phyloP scores from a whole-genome alignment of 35 echinoderm and acorn worm genomes.

The Amphiura filiformis region DNA sequence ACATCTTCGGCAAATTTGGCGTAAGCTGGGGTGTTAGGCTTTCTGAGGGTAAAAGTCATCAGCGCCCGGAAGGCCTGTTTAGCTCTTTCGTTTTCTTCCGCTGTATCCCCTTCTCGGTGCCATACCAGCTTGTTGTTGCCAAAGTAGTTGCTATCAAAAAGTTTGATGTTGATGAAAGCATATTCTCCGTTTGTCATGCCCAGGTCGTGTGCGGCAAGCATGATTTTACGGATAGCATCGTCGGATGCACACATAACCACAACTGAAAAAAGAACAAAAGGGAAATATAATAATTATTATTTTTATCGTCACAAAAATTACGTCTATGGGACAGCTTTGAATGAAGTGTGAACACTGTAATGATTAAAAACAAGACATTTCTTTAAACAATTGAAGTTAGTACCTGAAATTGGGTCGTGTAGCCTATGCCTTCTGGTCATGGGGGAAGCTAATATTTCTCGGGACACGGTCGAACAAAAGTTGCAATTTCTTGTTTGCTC shows the following conservation, averaged over 20 bases:
- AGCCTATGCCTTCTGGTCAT: too few relatives aligned
- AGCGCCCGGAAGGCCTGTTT: slow-evolving; percentile 79
- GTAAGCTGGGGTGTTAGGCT: slow-evolving; percentile 43
- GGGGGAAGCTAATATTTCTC: too few relatives aligned
- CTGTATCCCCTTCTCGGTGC: slow-evolving; percentile 40
- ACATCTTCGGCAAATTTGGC: slow-evolving; percentile 64
- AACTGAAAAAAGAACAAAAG: slow-evolving; percentile 55
- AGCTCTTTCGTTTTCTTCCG: slow-evolving; percentile 53
- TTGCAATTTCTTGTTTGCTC: too few relatives aligned
- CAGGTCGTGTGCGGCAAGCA: slow-evolving; percentile 77
- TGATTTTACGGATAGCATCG: slow-evolving; percentile 80
- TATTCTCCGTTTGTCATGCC: slow-evolving; percentile 85
- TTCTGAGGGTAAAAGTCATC: slow-evolving; percentile 81
- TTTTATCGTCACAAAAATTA: background rate
- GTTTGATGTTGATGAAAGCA: slow-evolving; percentile 90
- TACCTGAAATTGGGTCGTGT: too few relatives aligned
- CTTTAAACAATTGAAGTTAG: too few relatives aligned
- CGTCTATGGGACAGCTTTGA: background rate
- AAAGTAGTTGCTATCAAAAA: slow-evolving; percentile 82
- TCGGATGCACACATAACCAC: slow-evolving; percentile 94
- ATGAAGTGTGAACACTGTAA: background rate
- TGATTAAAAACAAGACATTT: too few relatives aligned
- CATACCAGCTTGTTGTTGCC: slow-evolving; percentile 58
- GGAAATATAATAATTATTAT: background rate
- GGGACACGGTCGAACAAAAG: too few relatives aligned